Percentiles rank a stretch among this genome's conserved stretches.
Conservation (phyloP, 2,888 invertebrate species). For the Drosophila neotestacea region DNA sequence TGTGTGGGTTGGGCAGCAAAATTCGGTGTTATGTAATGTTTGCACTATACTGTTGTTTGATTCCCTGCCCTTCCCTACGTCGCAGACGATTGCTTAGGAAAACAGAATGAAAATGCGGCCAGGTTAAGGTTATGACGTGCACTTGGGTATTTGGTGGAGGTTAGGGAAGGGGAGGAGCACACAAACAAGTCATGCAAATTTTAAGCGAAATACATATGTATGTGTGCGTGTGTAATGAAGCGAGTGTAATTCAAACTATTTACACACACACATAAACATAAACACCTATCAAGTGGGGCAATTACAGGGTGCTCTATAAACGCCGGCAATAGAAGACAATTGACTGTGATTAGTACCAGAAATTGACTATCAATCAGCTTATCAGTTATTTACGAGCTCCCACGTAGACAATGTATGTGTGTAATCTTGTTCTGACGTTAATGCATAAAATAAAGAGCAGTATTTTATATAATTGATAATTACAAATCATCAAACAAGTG, state of each 20-base stretch:
- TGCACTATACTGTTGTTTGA: conserved; percentile 20
- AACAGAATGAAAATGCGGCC: conserved; percentile 37
- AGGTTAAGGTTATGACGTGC: conserved; percentile 23
- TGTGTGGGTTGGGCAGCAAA: conserved; percentile 7
- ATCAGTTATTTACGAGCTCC: conserved; percentile 45
- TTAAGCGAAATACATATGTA: background rate
- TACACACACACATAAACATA: conserved; percentile 12
- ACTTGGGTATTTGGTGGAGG: background rate
- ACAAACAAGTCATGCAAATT: conserved; percentile 45
- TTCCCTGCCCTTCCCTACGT: conserved; percentile 2
- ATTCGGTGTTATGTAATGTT: conserved; percentile 63
- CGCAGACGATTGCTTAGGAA: conserved; percentile 23
- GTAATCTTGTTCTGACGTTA: background rate
- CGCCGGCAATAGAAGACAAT: conserved; percentile 32
- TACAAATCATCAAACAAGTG: conserved; percentile 4
- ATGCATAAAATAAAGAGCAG: background rate
- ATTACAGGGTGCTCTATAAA: conserved; percentile 38
- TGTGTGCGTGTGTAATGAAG: conserved; percentile 3
- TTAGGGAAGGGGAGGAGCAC: conserved; percentile 4
- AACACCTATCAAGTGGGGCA: conserved; percentile 24
- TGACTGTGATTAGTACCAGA: conserved; percentile 47
- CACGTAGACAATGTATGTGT: conserved; percentile 24
- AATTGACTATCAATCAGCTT: conserved; percentile 23
- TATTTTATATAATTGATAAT: conserved; percentile 7
- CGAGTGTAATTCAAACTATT: conserved; percentile 49